Evolutionary conservation across 37 sponge, comb jelly and placozoan species (phyloP).

Genomic region (Hexactinellida sp.): DNA sequence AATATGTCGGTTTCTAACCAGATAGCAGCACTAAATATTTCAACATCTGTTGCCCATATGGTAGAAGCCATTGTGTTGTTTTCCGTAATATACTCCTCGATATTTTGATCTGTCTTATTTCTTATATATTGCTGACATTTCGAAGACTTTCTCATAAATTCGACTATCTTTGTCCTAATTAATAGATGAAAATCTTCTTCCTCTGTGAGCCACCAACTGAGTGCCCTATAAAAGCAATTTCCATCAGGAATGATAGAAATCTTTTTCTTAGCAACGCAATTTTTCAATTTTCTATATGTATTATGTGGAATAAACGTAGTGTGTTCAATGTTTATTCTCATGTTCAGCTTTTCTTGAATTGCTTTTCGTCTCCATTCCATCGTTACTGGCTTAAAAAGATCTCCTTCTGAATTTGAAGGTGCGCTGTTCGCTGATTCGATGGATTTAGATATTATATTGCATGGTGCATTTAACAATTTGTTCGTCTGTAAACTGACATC

Average conservation of each 20-base stretch:
- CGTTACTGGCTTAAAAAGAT: not conserved
- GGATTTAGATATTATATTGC: not conserved
- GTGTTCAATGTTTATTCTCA: not conserved
- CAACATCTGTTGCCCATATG: not conserved
- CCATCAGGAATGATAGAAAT: not conserved
- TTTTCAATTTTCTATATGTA: too few species aligned
- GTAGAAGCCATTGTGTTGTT: not conserved
- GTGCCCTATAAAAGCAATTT: too few species aligned
- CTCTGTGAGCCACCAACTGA: too few species aligned
- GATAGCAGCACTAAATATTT: too few species aligned
- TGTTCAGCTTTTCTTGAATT: too few species aligned
- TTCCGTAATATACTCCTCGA: not conserved
- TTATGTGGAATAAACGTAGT: not conserved
- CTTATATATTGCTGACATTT: not conserved
- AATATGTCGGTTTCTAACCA: not conserved
- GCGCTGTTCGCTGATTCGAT: not conserved
- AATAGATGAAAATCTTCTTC: not conserved
- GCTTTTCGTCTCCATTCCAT: not conserved
- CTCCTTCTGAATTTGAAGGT: not conserved
- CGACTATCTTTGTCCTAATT: not conserved
- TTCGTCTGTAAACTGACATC: not conserved
- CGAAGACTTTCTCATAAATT: not conserved
- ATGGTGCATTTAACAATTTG: not conserved
- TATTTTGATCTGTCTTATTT: too few species aligned
- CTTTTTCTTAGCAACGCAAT: not conserved